Evolutionary conservation across 2,113 vertebrate genomes (phyloP), one percentile per base, ranked within the genome.

Genomic region (Rattus rattus): DNA sequence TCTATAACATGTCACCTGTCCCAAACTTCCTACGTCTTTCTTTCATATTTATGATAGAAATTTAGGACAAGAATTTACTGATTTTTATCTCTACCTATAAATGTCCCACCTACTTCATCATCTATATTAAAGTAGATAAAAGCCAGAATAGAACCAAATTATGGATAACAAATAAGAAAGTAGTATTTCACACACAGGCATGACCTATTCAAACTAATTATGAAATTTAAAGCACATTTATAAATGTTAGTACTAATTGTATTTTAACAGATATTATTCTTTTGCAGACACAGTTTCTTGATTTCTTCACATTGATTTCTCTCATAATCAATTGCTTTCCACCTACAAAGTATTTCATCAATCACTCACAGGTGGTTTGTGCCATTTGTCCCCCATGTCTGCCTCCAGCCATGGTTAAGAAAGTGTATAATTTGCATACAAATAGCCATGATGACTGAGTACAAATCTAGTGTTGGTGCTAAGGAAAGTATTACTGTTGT

Each of bases 151-250:
- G 36, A 92, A 59, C 33, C 30, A 63, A 76, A 61, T 81, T 54
- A 67, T 59, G 90, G 22, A 72, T 56, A 77, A 63, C 36, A 88
- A 65, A 72, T 56, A 77, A 63, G 36, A 88, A 65, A 83, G 83
- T 83, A 83, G 75, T 96, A 47, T 86, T 77, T 30, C 16, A 75
- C 59, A 76, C 1, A 17, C 52, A 20, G 49, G 4, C 49, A 36
- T 88, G 36, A 56, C 87, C 43, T 92, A 24, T 87, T 90, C 43
- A 92, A 59, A 87, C 6, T 90, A 56, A 87, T 90, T 94, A 90
- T 61, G 16, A 86, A 96, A 49, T 77, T 81, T 49, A 97, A 94
- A 56, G 73, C 8, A 56, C 49, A 54, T 81, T 87, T 90, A 20
- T 26, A 73, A 75, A 67, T 73, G 67, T 90, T 90, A 67, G 33